Evolutionary conservation across 2,797 vertebrate species (phyloP).

Genomic region (Denticeps clupeoides): DNA sequence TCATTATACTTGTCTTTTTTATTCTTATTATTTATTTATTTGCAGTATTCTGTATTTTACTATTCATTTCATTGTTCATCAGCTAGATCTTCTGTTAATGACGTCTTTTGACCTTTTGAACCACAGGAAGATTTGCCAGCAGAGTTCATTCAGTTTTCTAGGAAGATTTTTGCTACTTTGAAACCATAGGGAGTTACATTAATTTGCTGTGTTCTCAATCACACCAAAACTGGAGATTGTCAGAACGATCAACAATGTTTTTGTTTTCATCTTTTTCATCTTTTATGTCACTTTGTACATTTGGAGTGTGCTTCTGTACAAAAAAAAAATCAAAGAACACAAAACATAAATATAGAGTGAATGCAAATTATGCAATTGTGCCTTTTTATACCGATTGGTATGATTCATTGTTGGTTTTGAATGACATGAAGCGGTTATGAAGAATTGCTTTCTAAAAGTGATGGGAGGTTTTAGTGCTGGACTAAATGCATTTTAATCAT

Average conservation of each 20-base stretch:
- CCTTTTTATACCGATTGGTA: constrained; percentile 98
- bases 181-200: too few species aligned
- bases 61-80: constrained; percentile 13
- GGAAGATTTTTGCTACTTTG: too few species aligned
- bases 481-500: constrained; percentile 51
- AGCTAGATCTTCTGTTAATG: too few species aligned
- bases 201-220: constrained; percentile 30
- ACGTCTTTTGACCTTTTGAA: too few species aligned
- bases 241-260: constrained; percentile 50
- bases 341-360: constrained; percentile 69
- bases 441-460: constrained; percentile 69
- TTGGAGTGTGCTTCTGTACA: constrained; percentile 89
- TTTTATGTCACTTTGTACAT: constrained; percentile 86
- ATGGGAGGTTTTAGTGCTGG: constrained; percentile 61
- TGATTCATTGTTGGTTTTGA: constrained; percentile 77
- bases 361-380: constrained; percentile 99
- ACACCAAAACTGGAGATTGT: constrained; percentile 31
- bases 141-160: too few species aligned
- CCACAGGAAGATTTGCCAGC: too few species aligned
- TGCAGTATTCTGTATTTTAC: constrained; percentile 11
- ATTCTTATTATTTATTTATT: constrained; percentile 9
- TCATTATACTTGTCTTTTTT: constrained; percentile 9
- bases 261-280: constrained; percentile 59
- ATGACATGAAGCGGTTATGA: constrained; percentile 64
- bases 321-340: constrained; percentile 29